Evolutionary conservation across 2,113 vertebrate species (phyloP).

Genomic region (Vireo altiloquus): DNA sequence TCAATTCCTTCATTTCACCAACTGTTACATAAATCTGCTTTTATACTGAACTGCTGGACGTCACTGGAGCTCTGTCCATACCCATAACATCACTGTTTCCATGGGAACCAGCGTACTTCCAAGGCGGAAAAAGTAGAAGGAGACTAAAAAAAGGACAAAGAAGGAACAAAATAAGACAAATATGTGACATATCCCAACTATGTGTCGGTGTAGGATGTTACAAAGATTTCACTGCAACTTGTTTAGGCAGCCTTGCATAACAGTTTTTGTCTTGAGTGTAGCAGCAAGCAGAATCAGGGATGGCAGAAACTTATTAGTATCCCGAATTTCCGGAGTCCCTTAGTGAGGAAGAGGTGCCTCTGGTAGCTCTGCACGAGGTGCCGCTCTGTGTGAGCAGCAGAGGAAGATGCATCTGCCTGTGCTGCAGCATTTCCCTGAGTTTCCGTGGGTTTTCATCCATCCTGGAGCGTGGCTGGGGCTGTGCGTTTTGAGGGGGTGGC

Average conservation of each 20-base stretch:
- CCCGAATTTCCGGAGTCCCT: background rate
- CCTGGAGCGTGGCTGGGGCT: background rate
- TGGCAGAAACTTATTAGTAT: background rate
- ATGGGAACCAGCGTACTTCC: conserved; percentile 63
- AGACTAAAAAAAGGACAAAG: conserved; percentile 67
- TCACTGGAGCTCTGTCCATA: conserved; percentile 58
- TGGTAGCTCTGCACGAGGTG: background rate
- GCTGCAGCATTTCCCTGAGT: background rate
- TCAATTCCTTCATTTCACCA: background rate
- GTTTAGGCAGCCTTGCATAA: conserved; percentile 55
- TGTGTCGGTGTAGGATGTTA: conserved; percentile 45
- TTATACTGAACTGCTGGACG: conserved; percentile 46
- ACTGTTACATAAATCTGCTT: conserved; percentile 55
- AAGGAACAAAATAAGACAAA: conserved; percentile 56
- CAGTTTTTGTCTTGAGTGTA: background rate
- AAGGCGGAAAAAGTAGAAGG: conserved; percentile 57
- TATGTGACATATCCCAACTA: conserved; percentile 51
- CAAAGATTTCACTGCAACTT: conserved; percentile 45
- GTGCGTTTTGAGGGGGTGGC: background rate
- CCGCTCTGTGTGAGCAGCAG: background rate
- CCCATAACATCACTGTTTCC: conserved; percentile 61
- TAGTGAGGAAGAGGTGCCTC: background rate
- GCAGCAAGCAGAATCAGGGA: background rate
- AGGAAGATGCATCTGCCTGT: rapidly evolving
- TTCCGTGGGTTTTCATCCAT: rapidly evolving